Evolutionary conservation across 2,888 invertebrate species (phyloP).

Genomic region (Aporophyla lueneburgensis): DNA sequence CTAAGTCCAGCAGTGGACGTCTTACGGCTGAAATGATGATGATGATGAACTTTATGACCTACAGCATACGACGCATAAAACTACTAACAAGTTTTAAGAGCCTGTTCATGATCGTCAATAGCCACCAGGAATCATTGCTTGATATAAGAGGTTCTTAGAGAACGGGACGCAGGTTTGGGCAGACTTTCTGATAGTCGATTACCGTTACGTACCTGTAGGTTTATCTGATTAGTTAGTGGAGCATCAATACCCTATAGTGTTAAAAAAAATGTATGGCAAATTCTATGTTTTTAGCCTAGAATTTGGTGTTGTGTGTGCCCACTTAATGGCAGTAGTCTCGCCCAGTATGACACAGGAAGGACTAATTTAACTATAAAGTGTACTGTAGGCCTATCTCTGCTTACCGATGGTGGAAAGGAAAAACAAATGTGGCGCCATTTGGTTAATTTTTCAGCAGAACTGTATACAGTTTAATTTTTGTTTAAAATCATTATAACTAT

Average conservation of each 20-base stretch:
- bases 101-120: background rate
- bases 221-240: background rate
- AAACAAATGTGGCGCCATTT: no score
- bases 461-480: no score
- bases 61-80: background rate
- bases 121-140: background rate
- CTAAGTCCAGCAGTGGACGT: no score
- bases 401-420: no score
- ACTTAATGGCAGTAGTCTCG: no score
- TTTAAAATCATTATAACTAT: no score
- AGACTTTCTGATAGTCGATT: background rate
- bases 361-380: no score
- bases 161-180: background rate
- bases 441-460: no score
- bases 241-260: background rate
- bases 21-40: no score
- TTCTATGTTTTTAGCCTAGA: background rate
- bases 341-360: no score
- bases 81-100: slow-evolving; percentile 16
- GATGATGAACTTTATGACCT: background rate
- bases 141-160: background rate
- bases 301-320: background rate
- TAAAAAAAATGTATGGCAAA: background rate
- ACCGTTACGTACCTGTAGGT: slow-evolving; percentile 4
- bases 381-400: no score